These are phyloP conservation scores for Limenitis arthemis DNA, from an alignment of 2,888 invertebrate genomes.

Conservation along the genomic window DNA sequence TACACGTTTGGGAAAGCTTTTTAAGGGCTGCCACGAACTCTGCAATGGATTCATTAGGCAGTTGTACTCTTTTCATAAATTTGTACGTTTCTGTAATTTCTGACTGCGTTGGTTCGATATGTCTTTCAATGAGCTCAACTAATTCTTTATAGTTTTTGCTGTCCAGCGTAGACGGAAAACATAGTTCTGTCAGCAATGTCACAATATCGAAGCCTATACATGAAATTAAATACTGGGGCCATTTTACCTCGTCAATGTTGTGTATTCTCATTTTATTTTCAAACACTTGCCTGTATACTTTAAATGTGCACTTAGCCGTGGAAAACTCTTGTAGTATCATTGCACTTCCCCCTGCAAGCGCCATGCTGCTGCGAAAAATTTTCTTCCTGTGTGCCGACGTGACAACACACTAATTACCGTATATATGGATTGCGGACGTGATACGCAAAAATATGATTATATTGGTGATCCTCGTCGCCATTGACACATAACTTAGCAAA, in stretches of 20 bases:
- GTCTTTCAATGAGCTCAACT: not conserved
- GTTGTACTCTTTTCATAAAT: not conserved
- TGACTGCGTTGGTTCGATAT: not conserved
- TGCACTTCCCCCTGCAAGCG: not conserved
- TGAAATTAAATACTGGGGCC: not conserved
- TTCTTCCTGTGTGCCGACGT: not conserved
- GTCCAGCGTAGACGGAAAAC: not conserved
- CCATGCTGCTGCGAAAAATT: not conserved
- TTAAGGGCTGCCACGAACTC: not conserved
- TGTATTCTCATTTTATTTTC: not conserved
- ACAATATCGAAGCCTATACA: not conserved
- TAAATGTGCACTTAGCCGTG: not conserved
- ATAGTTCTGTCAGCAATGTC: not conserved
- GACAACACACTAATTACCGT: not conserved
- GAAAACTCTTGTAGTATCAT: not conserved
- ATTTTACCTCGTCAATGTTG: not conserved
- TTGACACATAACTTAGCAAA: not conserved
- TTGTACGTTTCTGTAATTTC: not conserved
- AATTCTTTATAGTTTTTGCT: not conserved
- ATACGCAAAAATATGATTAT: not conserved
- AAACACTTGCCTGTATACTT: not conserved
- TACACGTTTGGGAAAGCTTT: not conserved
- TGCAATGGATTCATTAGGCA: not conserved
- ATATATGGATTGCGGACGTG: too few species aligned
- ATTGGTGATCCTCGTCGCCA: not conserved